Conservation (phyloP, 2,113 vertebrate genomes). For the Acanthochromis polyacanthus region DNA sequence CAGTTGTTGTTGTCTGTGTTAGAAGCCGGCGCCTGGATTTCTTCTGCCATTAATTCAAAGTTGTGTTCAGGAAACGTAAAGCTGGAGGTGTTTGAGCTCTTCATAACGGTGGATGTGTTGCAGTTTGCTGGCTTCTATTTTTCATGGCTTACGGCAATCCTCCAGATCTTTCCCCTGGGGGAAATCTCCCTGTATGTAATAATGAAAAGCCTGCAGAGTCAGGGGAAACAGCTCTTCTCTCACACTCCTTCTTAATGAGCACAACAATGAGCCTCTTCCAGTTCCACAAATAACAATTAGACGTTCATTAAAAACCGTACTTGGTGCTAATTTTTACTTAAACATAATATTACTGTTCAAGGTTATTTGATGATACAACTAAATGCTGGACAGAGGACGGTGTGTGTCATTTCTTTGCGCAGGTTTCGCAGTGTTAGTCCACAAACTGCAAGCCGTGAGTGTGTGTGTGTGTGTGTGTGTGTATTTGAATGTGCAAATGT, state of each 20-base stretch:
- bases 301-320: conserved; percentile 60
- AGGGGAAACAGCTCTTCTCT: conserved; percentile 57
- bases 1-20: conserved; percentile 15
- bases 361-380: conserved; percentile 14
- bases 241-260: conserved; percentile 64
- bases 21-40: not conserved
- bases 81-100: conserved; percentile 22
- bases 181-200: conserved; percentile 59
- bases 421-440: conserved; percentile 7
- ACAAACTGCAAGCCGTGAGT: conserved; percentile 18
- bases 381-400: conserved; percentile 19
- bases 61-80: not conserved
- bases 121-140: conserved; percentile 56
- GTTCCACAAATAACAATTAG: conserved; percentile 55
- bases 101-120: conserved; percentile 47
- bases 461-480: not conserved
- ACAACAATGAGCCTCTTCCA: conserved; percentile 33
- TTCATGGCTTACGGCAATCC: conserved; percentile 58
- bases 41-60: conserved; percentile 21
- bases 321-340: conserved; percentile 9
- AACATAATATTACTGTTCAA: conserved; percentile 26
- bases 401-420: not conserved
- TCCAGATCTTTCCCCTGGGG: conserved; percentile 64
- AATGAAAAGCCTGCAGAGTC: conserved; percentile 74
- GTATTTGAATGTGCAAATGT: not conserved